A percentile compares a stretch with the other conserved stretches of the same genome.
Conservation (phyloP, 1,140 invertebrate species). For the Teleogryllus occipitalis region DNA sequence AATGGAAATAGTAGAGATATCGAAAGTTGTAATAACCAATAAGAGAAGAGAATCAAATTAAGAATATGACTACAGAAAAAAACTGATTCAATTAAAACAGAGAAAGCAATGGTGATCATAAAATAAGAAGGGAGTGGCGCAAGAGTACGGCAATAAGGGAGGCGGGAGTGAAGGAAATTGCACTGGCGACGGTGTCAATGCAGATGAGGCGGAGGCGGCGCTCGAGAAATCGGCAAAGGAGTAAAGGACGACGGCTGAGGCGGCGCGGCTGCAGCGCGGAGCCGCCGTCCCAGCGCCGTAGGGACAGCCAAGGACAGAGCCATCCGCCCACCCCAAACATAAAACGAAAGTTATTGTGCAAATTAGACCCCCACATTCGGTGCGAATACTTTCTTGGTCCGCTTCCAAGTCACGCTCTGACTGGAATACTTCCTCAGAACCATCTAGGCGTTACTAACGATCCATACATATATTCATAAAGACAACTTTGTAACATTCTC, state of each 20-base stretch:
- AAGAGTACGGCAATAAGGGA: no score
- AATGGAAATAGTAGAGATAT: no score
- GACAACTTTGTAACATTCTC: neutral
- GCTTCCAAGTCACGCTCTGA: neutral
- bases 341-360: slow-evolving; percentile 1
- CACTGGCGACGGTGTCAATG: neutral
- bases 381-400: neutral
- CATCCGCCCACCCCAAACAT: neutral
- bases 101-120: no score
- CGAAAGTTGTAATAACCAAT: no score
- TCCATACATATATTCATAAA: neutral
- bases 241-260: neutral
- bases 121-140: no score
- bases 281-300: no score
- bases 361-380: neutral
- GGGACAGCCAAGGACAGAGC: neutral
- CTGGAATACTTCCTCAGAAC: neutral
- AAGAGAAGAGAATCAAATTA: no score
- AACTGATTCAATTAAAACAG: no score
- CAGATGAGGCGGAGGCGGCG: neutral
- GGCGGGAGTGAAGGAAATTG: no score
- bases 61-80: no score
- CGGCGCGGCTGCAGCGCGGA: no score
- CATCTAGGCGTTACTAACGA: neutral
- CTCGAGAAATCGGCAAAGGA: neutral